Percentiles rank a stretch among this genome's conserved stretches.
Conservation (phyloP, 30 jellyfish, hydroid and myxozoan species). For the Turritopsis dohrnii region DNA sequence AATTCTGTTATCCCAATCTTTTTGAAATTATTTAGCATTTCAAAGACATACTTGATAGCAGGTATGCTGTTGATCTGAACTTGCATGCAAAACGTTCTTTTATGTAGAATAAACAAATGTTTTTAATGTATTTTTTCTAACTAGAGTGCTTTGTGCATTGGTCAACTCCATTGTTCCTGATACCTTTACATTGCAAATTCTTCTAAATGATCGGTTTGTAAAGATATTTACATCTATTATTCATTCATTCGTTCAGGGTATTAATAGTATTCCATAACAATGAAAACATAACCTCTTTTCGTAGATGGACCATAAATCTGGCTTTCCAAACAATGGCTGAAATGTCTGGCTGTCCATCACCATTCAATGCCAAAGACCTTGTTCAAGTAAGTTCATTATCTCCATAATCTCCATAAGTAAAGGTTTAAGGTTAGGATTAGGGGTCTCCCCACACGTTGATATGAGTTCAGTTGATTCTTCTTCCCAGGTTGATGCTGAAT, state of each 20-base stretch:
- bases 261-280: too few species aligned
- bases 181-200: neutral
- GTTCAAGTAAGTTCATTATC: neutral
- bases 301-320: slow-evolving; percentile 13
- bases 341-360: neutral
- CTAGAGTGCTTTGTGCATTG: neutral
- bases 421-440: too few species aligned
- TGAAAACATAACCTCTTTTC: too few species aligned
- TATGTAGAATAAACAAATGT: too few species aligned
- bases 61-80: neutral
- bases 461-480: neutral
- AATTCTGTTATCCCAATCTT: neutral
- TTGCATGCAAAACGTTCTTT: too few species aligned
- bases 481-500: slow-evolving; percentile 51
- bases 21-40: neutral
- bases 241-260: too few species aligned
- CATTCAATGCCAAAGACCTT: neutral
- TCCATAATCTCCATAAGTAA: too few species aligned
- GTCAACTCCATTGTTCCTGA: neutral
- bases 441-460: neutral
- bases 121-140: too few species aligned
- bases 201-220: neutral
- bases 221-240: too few species aligned
- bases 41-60: neutral
- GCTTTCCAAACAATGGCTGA: neutral